Base-by-base conservation (phyloP, 1,140 invertebrate species). In the Hycleus cichorii region DNA sequence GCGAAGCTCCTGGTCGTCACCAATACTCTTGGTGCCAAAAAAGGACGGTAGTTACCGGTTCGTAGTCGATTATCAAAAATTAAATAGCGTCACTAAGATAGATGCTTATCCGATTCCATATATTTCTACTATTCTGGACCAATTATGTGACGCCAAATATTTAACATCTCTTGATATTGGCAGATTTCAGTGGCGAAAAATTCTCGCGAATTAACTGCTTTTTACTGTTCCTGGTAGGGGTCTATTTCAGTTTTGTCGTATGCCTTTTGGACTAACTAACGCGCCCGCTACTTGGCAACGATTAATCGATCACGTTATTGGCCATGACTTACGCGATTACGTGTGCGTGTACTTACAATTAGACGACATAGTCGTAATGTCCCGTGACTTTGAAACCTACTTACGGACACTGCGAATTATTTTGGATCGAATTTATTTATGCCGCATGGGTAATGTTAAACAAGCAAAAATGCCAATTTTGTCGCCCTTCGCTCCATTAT, bases 231-330 rank as follows among this genome's bases (percentile, higher is more conserved):
- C 69, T 11, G 61, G 62, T 7, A 57, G 56, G n/a, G 70, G 71
- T 1, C 53, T 71, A 3, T 73, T 57, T 57, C 64, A 73, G 25
- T 74, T 71, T 58, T 63, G 57, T 12, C 10, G 49, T 10, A 69
- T 66, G 54, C 56, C 68, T 5, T 73, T 70, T 57, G 69, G 70
- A 1, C 24, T 74, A 6, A 55, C 56, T 4, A 67, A 76, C 59
- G 69, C 69, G 0, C 67, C 74, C 0, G 67, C 69, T 1, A 74
- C 70, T 0, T 75, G 74, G 39, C 69, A 76, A 49, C 59, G 73
- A 3, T 55, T 70, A 32, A 68, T 72, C 49, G 71, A 72, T 52
- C 49, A 26, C 1, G 47, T 73, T 7, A 64, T 75, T 52, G 54
- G 52, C 1, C 25, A 53, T 26, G 59, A 65, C 49, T 32, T 2